Evolutionary conservation across 2,113 vertebrate genomes (phyloP), one percentile per base, ranked within the genome.

Genomic region (Gymnorhina tibicen): DNA sequence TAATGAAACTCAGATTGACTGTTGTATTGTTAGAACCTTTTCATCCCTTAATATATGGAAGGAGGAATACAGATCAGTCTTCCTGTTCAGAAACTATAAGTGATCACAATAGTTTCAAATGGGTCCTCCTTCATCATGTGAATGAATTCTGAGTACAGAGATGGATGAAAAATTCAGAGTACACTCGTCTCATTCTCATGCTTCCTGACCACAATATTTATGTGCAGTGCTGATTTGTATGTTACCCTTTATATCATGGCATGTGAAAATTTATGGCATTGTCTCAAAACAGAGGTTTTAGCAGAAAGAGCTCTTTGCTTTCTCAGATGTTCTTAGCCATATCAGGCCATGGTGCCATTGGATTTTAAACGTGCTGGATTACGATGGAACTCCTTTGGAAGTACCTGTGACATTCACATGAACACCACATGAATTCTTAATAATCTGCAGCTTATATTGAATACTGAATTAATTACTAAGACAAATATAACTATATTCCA

Each of bases 401-500:
- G n/a, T 79, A 74, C 56, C 88, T 89, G 55, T 90, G 93, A 58
- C 22, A 67, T 79, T 93, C 74, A 58, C 4, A 8, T 53, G 92
- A 91, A 77, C 58, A 39, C 13, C 20, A 49, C 42, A 17, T 74
- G 59, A 88, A 94, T 96, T 91, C 52, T 85, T 87, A 89, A 89
- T 82, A 72, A 63, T 50, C 46, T 85, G 26, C 47, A 77, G 24
- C 27, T 91, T 93, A 37, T 42, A 78, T 22, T 66, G 90, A 90
- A 85, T 91, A 41, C 37, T 86, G 64, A 91, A 82, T 81, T 56
- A 91, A 83, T 91, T 91, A 87, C 87, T 86, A 76, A 91, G 81
- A 62, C 66, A 84, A 87, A 81, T 79, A 46, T 59, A 74, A 67
- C 30, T 80, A 8, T 93, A 81, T 93, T 92, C 53, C 46, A 42